Base-by-base conservation (phyloP, 2,113 vertebrate species). In the Pyrgilauda ruficollis region DNA sequence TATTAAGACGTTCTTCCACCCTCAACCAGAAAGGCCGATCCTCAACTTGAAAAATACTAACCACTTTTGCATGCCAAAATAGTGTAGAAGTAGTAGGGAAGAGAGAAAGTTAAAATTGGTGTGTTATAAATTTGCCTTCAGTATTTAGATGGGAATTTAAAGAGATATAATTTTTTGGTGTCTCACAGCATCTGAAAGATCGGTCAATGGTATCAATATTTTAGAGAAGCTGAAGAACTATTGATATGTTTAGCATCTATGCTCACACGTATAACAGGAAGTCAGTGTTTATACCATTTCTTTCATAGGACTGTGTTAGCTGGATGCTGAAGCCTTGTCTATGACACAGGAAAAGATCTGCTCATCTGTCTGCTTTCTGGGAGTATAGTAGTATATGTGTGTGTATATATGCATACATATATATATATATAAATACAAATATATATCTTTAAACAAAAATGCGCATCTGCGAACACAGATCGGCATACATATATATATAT, bases 21-120 rank as follows among this genome's bases (percentile, higher is more conserved):
- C 23, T 89, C 62, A 68, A 49, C 74, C 8, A 41, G 44, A 84
- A 95, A 82, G 27, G 27, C 33, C 50, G 81, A 93, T 67, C n/a
- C 77, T 89, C 89, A 39, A 26, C 31, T 68, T 78, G 28, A 89
- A 66, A 93, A 89, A 63, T 16, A 77, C 21, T 9, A 66, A 66
- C 33, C 18, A 21, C 44, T 70, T 87, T 11, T 47, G 30, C 43
- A 66, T 56, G 64, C 52, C 76, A 90, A 83, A 79, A 73, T 2
- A 80, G 68, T 5, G 9, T 26, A 31, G 26, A 62, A 24, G 50
- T 52, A 70, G 47, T 12, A 88, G 17, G 9, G 21, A 88, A 83
- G 22, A 92, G 15, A 80, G 19, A 69, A 83, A 62, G 41, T 44
- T 31, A 69, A 21, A 85, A 67, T 4, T 19, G 12, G 3, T 6